phyloP scores from a whole-genome alignment of 1,140 invertebrate genomes.

The Nasonia giraulti region DNA sequence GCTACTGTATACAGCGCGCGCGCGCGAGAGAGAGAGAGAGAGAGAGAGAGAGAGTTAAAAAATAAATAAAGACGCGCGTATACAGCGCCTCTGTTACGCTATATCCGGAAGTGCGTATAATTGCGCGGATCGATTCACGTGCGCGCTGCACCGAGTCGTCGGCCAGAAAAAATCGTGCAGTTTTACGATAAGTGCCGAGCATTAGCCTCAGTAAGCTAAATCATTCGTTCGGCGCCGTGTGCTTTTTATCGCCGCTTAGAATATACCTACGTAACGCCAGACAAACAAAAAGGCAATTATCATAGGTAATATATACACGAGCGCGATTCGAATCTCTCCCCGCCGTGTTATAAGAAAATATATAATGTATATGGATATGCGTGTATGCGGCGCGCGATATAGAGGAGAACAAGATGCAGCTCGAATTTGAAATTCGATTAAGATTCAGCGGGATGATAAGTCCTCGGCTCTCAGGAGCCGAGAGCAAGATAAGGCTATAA shows the following conservation, averaged over 20 bases:
- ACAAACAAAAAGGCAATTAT: not conserved
- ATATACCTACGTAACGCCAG: not conserved
- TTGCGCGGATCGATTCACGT: not conserved
- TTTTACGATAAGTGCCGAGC: too few species aligned
- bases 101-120: not conserved
- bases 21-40: not conserved
- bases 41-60: not conserved
- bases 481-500: constrained; percentile 42
- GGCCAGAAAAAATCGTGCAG: too few species aligned
- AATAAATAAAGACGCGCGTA: not conserved
- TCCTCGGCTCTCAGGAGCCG: constrained; percentile 14
- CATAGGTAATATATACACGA: not conserved
- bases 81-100: too few species aligned
- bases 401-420: constrained; percentile 21
- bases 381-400: not conserved
- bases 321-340: not conserved
- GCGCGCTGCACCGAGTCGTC: too few species aligned
- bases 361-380: not conserved
- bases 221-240: too few species aligned
- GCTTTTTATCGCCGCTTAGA: too few species aligned
- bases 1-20: not conserved
- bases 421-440: constrained; percentile 43
- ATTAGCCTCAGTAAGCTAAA: too few species aligned
- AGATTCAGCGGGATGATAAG: constrained; percentile 45
- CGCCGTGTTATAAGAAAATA: not conserved